Evolutionary conservation across 2,113 vertebrate genomes (phyloP).

Genomic region (Damaliscus lunatus): DNA sequence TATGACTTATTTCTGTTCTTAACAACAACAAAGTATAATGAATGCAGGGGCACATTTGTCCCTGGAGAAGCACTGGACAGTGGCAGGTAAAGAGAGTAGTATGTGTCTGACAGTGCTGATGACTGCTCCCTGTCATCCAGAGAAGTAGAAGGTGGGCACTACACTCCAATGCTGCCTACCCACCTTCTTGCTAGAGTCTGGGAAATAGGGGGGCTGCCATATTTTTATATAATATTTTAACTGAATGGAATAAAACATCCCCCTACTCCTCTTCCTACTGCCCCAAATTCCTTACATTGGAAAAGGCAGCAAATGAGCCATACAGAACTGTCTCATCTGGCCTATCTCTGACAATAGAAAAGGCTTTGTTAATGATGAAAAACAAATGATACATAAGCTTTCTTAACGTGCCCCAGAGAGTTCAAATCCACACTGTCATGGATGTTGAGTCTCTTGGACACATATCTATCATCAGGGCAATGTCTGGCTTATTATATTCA

Average conservation of each 20-base stretch:
- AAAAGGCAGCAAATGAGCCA: neutral
- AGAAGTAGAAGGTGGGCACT: neutral
- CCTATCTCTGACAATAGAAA: conserved; percentile 27
- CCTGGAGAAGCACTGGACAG: neutral
- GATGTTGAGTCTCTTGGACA: conserved; percentile 17
- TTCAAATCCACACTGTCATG: conserved; percentile 2
- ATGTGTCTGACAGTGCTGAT: neutral
- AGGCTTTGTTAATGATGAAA: conserved; percentile 3
- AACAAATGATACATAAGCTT: conserved; percentile 31
- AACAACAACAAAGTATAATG: neutral
- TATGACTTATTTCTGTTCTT: conserved; percentile 35
- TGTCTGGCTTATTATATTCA: conserved; percentile 16
- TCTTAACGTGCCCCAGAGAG: neutral
- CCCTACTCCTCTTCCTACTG: neutral
- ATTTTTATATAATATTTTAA: neutral
- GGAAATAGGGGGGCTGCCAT: neutral
- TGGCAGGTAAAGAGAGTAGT: neutral
- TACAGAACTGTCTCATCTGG: neutral
- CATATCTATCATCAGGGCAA: neutral
- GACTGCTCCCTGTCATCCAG: neutral
- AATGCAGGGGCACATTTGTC: neutral
- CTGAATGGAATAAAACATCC: neutral
- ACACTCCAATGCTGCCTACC: neutral
- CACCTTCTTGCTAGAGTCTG: conserved; percentile 1
- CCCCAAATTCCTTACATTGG: neutral